Evolutionary conservation across 2,113 vertebrate species (phyloP).

Genomic region (Arenaria interpres): DNA sequence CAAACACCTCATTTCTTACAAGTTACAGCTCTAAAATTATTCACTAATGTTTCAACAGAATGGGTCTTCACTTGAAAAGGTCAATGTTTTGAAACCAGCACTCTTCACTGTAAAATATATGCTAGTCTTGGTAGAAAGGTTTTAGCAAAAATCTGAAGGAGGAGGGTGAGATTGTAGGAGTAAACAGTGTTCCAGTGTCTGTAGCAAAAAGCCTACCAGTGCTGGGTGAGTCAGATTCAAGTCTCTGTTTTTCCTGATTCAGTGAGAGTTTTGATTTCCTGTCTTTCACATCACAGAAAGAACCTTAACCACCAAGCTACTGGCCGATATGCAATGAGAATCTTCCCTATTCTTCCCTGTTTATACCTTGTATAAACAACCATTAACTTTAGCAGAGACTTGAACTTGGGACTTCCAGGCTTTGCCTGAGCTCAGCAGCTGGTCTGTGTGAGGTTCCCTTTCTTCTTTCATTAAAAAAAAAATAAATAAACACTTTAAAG

Average conservation of each 20-base stretch:
- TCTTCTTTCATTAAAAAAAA: not conserved
- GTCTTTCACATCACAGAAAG: not conserved
- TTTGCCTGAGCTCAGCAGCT: not conserved
- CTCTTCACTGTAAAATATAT: not conserved
- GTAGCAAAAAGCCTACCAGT: not conserved
- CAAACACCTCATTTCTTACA: not conserved
- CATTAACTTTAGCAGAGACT: not conserved
- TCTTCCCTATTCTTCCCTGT: not conserved
- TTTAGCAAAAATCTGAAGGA: not conserved
- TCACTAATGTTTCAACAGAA: not conserved
- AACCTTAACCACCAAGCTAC: not conserved
- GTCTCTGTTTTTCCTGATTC: not conserved
- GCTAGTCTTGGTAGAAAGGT: not conserved
- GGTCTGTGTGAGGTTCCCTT: not conserved
- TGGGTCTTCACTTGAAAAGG: not conserved
- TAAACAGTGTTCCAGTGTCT: not conserved
- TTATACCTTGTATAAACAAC: not conserved
- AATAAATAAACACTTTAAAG: not conserved
- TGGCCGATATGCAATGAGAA: not conserved
- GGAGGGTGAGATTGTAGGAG: not conserved
- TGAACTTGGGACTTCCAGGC: not conserved
- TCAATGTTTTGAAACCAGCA: not conserved
- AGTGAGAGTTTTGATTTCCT: not conserved
- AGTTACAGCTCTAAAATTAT: not conserved
- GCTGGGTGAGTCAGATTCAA: not conserved